Base-by-base conservation (phyloP, 2,113 vertebrate genomes). In the Corydoras maculifer region DNA sequence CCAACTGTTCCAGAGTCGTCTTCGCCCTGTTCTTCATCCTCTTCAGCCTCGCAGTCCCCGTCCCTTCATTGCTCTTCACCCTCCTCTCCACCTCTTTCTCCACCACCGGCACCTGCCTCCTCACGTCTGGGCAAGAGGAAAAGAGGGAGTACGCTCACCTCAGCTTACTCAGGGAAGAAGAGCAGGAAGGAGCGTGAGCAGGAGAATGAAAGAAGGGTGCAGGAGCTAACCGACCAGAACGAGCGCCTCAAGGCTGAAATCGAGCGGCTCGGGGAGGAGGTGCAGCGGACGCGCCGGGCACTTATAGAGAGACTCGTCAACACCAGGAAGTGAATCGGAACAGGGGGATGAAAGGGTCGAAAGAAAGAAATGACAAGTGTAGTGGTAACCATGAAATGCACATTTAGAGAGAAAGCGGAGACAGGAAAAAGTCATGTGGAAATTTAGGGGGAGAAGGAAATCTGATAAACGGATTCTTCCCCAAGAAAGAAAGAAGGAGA, bases 261-360 rank as follows among this genome's bases (percentile, higher is more conserved):
- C 0, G 88, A 88, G 66, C 86, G 85, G 65, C 85, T 98, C 29
- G 93, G 89, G 2, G 80, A 87, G 0, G 94, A 98, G 83, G 96
- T 98, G 25, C 90, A 93, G 76, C 83, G 74, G 11, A 94, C 94
- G 0, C 87, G 96, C 2, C 85, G 90, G 2, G 91, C 91, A 2
- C 88, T 98, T 57, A 98, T 98, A 9, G 89, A 96, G 78, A 91
- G 90, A 78, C 90, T 98, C 70, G 93, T 98, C 65, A 93, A 88
- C 81, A 90, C 85, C 86, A 86, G 85, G 77, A 91, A 90, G 79
- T 90, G 78, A 82, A 43, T 43, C 35, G 35, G 18, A 25, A 25
- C 18, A n/a, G n/a, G 18, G 65, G 65, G 72, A 57, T 58, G 29
- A 53, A 64, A 76, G 35, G 32, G 63, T 58, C 31, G 25, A n/a